phyloP scores from a whole-genome alignment of 2,113 vertebrate genomes.

The Sylvicapra grimmia region DNA sequence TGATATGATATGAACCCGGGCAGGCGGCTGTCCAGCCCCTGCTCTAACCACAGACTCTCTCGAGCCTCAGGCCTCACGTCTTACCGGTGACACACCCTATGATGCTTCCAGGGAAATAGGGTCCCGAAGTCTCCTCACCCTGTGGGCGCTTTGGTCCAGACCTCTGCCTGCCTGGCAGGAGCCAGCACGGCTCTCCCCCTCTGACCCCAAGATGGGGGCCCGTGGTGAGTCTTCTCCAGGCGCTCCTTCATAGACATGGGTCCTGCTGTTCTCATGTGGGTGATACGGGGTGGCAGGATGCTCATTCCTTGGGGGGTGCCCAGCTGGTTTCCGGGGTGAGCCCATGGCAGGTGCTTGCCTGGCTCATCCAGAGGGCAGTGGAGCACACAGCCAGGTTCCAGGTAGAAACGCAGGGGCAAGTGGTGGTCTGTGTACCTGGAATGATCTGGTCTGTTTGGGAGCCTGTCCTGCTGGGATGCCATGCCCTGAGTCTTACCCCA shows the following conservation, averaged over 20 bases:
- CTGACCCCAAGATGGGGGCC: accelerated
- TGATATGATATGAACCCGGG: accelerated
- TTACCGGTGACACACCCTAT: accelerated
- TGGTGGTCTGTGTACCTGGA: no score
- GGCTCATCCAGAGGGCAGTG: neutral
- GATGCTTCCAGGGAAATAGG: neutral
- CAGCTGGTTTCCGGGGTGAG: neutral
- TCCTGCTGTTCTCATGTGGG: neutral
- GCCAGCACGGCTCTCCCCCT: neutral
- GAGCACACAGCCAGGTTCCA: neutral
- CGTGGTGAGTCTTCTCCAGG: accelerated
- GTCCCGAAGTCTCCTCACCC: neutral
- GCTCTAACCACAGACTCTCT: neutral
- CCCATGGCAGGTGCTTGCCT: neutral
- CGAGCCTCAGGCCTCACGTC: neutral
- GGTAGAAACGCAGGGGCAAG: neutral
- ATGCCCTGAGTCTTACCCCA: neutral
- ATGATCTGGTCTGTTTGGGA: neutral
- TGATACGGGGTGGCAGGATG: no score
- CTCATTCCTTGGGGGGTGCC: neutral
- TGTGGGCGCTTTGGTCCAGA: neutral
- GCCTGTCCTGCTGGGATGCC: neutral
- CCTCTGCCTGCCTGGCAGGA: neutral
- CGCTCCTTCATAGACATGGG: neutral
- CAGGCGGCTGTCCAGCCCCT: neutral